These are phyloP conservation scores for Latrodectus elegans DNA, from an alignment of 2,888 invertebrate genomes.

Conservation along the genomic window DNA sequence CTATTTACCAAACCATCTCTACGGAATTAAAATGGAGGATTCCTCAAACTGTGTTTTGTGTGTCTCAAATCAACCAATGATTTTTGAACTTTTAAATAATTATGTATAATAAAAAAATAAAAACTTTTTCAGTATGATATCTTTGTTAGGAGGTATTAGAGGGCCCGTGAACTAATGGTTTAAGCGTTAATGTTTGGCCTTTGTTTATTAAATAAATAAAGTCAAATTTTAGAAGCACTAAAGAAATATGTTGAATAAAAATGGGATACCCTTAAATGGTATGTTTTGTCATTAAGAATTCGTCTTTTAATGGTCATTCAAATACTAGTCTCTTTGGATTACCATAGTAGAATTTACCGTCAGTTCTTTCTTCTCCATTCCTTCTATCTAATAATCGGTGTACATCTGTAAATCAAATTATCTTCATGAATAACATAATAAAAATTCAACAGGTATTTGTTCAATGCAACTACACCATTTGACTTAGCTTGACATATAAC, in stretches of 20 bases:
- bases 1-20: too few relatives aligned
- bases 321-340: conserved; percentile 47
- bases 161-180: too few relatives aligned
- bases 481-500: background rate
- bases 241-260: conserved; percentile 60
- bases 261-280: conserved; percentile 38
- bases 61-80: too few relatives aligned
- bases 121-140: too few relatives aligned
- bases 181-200: too few relatives aligned
- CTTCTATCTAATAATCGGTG: conserved; percentile 57
- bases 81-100: too few relatives aligned
- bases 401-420: conserved; percentile 57
- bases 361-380: conserved; percentile 39
- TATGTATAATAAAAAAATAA: too few relatives aligned
- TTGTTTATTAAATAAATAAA: too few relatives aligned
- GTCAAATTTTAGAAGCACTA: conserved; percentile 14
- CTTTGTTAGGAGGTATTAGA: too few relatives aligned
- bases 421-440: conserved; percentile 50
- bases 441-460: conserved; percentile 35
- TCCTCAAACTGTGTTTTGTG: too few relatives aligned
- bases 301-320: conserved; percentile 54
- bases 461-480: conserved; percentile 43
- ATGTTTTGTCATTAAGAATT: conserved; percentile 66
- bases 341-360: conserved; percentile 58
- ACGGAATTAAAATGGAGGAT: too few relatives aligned